phyloP scores from a whole-genome alignment of 2,113 vertebrate genomes.

The Pteruthius melanotis region DNA sequence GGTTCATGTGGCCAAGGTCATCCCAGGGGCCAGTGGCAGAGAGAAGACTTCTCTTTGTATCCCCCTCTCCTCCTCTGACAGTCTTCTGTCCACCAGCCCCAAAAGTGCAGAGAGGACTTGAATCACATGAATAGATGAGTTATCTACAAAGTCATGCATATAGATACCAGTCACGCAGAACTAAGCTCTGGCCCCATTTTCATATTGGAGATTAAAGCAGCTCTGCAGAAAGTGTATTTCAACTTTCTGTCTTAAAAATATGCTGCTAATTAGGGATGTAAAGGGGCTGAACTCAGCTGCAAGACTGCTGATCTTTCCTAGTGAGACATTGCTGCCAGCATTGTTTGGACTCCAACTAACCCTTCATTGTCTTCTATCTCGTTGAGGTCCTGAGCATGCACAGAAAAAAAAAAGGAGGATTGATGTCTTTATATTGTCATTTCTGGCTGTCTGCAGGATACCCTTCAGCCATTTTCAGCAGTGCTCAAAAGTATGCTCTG shows the following conservation, averaged over 20 bases:
- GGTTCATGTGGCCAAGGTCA: not conserved
- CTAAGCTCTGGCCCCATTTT: slow-evolving; percentile 32
- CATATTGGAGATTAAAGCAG: slow-evolving; percentile 23
- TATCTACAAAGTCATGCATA: slow-evolving; percentile 9
- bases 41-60: not conserved
- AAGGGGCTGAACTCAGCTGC: slow-evolving; percentile 53
- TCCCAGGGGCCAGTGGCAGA: not conserved
- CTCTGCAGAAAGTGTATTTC: slow-evolving; percentile 49
- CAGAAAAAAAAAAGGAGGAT: not conserved
- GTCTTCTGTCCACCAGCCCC: not conserved
- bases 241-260: slow-evolving; percentile 55
- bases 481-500: slow-evolving; percentile 44
- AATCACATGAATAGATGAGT: not conserved
- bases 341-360: slow-evolving; percentile 55
- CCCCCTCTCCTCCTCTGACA: not conserved
- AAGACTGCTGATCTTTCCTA: slow-evolving; percentile 49
- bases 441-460: slow-evolving; percentile 43
- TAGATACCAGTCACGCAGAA: slow-evolving; percentile 33
- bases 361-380: slow-evolving; percentile 55
- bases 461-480: slow-evolving; percentile 61
- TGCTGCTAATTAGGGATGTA: slow-evolving; percentile 58
- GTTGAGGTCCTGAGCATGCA: slow-evolving; percentile 32
- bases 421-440: slow-evolving; percentile 60
- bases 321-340: slow-evolving; percentile 48
- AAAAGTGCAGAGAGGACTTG: not conserved